Base-by-base conservation (phyloP, 1,140 invertebrate species). In the Bradysia coprophila region DNA sequence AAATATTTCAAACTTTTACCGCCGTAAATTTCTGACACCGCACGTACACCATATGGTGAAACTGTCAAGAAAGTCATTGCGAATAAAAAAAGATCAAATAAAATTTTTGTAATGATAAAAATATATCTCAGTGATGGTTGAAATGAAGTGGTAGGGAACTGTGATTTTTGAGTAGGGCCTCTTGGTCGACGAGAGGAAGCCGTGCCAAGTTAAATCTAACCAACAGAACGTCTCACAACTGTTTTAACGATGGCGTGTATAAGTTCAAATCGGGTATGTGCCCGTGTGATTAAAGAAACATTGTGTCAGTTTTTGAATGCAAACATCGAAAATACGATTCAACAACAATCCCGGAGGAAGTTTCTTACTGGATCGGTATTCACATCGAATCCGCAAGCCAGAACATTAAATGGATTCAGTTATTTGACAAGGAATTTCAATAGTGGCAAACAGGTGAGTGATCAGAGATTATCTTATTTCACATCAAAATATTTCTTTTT, bases 231-330 rank as follows among this genome's bases (percentile, higher is more conserved):
- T 61, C 55, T 70, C 68, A 71, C 67, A 71, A 68, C 69, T 71
- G 73, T 76, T 69, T 68, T 70, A 67, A 70, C 71, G 69, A 78
- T 77, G 75, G 75, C 75, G 71, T 76, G 74, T 73, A 68, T 78
- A 75, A 75, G 72, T 66, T 73, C 75, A 62, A 73, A 72, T 71
- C 72, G 75, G 69, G 68, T 78, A 65, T 78, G 75, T 76, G 74
- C 71, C 69, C 74, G 74, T 65, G 72, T 13, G 15, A 21, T 74
- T 63, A 68, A 73, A 57, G 75, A 78, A 67, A 77, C 76, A 72
- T 65, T 78, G 74, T 78, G 75, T 71, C 72, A 76, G 68, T 73
- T 75, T 52, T 41, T 41, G 21, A 16, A 33, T 33, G 28, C 21
- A 15, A 41, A 41, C 21, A 21, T 33, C 9, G 21, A 34, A 41